Percentiles rank a stretch among this genome's conserved stretches.
phyloP scores from a whole-genome alignment of 2,113 vertebrate genomes.

The Naja naja region DNA sequence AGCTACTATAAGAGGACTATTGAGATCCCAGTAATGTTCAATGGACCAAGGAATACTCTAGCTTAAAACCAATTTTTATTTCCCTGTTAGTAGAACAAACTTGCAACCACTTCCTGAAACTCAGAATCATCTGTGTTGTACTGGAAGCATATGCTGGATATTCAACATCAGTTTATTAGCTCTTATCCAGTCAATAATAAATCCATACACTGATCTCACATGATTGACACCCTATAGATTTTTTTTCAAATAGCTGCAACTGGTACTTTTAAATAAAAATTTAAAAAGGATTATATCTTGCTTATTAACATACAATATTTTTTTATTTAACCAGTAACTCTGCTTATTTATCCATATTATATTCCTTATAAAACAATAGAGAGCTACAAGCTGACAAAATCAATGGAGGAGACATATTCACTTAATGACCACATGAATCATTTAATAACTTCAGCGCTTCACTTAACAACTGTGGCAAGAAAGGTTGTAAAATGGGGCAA shows the following conservation, averaged over 20 bases:
- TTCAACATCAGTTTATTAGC: not conserved
- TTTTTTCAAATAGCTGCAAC: not conserved
- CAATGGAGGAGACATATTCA: not conserved
- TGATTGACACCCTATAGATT: not conserved
- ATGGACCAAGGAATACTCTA: not conserved
- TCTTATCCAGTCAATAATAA: not conserved
- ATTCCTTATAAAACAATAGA: not conserved
- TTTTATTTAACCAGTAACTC: not conserved
- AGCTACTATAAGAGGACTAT: not conserved
- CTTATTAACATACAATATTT: not conserved
- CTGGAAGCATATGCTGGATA: not conserved
- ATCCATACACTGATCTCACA: not conserved
- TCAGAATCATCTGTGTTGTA: not conserved
- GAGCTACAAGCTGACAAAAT: not conserved
- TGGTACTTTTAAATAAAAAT: not conserved
- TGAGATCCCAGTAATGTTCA: not conserved
- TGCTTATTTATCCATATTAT: not conserved
- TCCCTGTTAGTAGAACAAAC: not conserved
- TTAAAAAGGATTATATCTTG: not conserved
- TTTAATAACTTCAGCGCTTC: not conserved
- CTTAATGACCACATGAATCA: not conserved
- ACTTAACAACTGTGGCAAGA: not conserved
- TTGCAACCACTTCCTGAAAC: not conserved
- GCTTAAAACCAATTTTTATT: constrained; percentile 2
- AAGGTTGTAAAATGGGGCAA: not conserved